Percentiles rank a stretch among this genome's conserved stretches.
These are phyloP conservation scores for Schizaphis graminum DNA, from an alignment of 2,888 invertebrate species.

Conservation along the genomic window DNA sequence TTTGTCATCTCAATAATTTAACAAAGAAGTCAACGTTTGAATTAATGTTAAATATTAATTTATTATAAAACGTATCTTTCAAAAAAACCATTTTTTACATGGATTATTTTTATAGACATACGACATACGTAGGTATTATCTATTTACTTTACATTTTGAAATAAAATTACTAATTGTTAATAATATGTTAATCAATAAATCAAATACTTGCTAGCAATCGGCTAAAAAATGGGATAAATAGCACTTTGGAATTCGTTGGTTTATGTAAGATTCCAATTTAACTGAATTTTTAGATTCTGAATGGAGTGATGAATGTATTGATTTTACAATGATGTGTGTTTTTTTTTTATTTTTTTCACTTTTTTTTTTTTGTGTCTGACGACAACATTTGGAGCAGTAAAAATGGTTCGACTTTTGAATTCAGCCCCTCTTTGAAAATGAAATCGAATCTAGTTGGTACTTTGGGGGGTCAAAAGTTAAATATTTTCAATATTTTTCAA, in stretches of 20 bases:
- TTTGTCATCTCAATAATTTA: conserved; percentile 30
- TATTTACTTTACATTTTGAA: background rate
- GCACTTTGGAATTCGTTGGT: background rate
- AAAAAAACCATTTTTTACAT: background rate
- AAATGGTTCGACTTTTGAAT: no score
- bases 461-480: no score
- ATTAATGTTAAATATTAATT: background rate
- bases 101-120: background rate
- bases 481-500: no score
- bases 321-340: no score
- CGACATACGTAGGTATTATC: background rate
- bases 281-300: no score
- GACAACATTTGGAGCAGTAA: no score
- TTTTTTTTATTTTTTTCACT: no score
- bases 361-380: no score
- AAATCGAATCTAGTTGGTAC: no score
- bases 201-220: background rate
- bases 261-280: no score
- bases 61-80: background rate
- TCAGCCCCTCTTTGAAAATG: no score
- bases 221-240: background rate
- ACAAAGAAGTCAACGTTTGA: conserved; percentile 24
- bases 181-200: background rate
- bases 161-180: background rate
- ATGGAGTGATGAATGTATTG: no score